These are phyloP conservation scores for Tuta absoluta DNA, from an alignment of 2,888 invertebrate species.

Conservation along the genomic window DNA sequence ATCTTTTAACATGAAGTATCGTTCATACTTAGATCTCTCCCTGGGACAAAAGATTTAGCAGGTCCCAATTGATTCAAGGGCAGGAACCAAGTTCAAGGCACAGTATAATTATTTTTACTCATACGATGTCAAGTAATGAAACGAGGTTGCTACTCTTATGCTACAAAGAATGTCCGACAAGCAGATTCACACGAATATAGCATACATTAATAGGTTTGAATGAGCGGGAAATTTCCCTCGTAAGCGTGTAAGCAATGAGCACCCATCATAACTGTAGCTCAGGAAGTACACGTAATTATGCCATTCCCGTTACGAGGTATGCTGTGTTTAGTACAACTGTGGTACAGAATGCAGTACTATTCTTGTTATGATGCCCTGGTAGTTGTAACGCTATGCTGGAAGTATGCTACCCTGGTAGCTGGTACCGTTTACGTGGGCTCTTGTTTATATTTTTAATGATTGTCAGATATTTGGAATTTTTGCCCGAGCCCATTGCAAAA, in stretches of 20 bases:
- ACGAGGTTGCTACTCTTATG: neutral
- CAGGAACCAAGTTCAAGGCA: too few relatives aligned
- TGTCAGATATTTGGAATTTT: neutral
- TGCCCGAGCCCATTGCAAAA: neutral
- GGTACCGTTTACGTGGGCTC: neutral
- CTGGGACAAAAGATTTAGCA: too few relatives aligned
- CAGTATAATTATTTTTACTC: too few relatives aligned
- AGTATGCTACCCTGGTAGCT: neutral
- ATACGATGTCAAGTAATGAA: neutral
- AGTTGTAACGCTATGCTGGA: neutral
- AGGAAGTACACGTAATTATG: constrained; percentile 64
- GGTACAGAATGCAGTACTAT: constrained; percentile 14
- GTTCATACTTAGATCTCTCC: too few relatives aligned
- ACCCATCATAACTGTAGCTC: constrained; percentile 62
- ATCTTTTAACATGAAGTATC: too few relatives aligned
- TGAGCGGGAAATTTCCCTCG: constrained; percentile 54
- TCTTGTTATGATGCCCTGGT: constrained; percentile 12
- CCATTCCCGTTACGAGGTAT: constrained; percentile 57
- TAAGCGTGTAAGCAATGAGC: constrained; percentile 47
- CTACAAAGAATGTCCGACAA: neutral
- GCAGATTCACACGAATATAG: constrained; percentile 42
- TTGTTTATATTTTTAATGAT: neutral
- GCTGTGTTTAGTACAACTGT: constrained; percentile 16
- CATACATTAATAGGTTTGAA: constrained; percentile 55
- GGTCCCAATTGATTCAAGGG: too few relatives aligned